Percentiles rank a stretch among this genome's conserved stretches.
phyloP scores from a whole-genome alignment of 2,888 invertebrate genomes.

The Epirrhoe tristata region DNA sequence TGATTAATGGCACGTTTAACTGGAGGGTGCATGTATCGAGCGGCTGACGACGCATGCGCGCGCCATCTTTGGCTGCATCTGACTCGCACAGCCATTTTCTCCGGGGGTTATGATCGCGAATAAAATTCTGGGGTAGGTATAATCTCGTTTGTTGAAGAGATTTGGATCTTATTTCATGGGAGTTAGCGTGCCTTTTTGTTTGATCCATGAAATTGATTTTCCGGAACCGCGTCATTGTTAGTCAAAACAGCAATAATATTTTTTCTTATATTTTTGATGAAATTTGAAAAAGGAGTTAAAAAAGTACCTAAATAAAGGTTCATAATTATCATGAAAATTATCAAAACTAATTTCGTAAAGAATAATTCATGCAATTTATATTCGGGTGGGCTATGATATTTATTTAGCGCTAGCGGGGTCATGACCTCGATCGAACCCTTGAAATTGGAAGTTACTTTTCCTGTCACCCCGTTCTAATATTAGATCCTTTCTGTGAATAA shows the following conservation, averaged over 20 bases:
- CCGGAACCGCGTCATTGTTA: slow-evolving; percentile 4
- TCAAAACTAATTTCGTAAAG: too few relatives aligned
- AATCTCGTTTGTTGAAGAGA: slow-evolving; percentile 30
- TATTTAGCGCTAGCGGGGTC: slow-evolving; percentile 34
- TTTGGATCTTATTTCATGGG: slow-evolving; percentile 34
- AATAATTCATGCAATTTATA: slow-evolving; percentile 2
- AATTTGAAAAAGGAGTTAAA: neutral
- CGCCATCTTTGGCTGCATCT: slow-evolving; percentile 76
- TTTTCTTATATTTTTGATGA: slow-evolving; percentile 2
- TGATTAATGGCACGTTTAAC: slow-evolving; percentile 62
- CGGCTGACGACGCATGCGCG: slow-evolving; percentile 78
- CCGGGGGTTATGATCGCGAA: slow-evolving; percentile 60
- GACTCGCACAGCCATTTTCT: slow-evolving; percentile 71
- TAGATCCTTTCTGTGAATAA: slow-evolving; percentile 6
- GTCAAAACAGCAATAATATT: slow-evolving; percentile 10
- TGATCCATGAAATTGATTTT: slow-evolving; percentile 23
- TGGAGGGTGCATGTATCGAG: slow-evolving; percentile 81
- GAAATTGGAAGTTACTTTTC: slow-evolving; percentile 21
- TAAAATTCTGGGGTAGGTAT: slow-evolving; percentile 49
- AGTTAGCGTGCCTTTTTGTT: slow-evolving; percentile 18
- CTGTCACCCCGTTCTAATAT: slow-evolving; percentile 21
- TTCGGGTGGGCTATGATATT: slow-evolving; percentile 15
- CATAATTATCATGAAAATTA: too few relatives aligned
- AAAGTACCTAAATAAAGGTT: neutral
- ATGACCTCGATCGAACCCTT: slow-evolving; percentile 37